Conservation (phyloP, 2,113 vertebrate genomes). For the Nesoenas mayeri region DNA sequence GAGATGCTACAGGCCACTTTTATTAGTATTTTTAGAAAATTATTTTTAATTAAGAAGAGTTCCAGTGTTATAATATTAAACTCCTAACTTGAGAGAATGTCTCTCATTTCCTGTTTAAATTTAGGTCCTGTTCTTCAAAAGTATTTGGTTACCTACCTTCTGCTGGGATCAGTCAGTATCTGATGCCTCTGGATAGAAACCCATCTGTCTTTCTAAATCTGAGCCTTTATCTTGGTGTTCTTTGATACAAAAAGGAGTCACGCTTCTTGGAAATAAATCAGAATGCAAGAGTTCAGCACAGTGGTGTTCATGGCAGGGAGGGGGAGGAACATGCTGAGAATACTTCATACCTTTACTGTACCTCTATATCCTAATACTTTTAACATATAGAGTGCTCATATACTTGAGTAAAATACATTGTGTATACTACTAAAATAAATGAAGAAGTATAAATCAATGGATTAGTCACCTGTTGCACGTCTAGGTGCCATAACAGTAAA, state of each 20-base stretch:
- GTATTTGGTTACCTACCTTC: constrained; percentile 35
- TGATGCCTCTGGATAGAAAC: constrained; percentile 28
- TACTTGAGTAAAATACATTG: neutral
- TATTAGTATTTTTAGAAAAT: too few species aligned
- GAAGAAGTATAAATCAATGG: neutral
- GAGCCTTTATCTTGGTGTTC: constrained; percentile 41
- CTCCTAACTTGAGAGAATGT: neutral
- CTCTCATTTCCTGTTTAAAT: constrained; percentile 45
- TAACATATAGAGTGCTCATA: neutral
- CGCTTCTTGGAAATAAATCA: constrained; percentile 6
- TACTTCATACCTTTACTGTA: neutral
- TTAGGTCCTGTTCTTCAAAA: constrained; percentile 3
- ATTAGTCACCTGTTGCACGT: neutral
- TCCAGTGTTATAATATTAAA: neutral
- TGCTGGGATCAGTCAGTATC: constrained; percentile 51
- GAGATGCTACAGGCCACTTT: neutral
- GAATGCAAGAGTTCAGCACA: neutral
- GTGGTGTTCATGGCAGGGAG: neutral
- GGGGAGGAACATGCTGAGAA: neutral
- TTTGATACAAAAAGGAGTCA: constrained; percentile 28
- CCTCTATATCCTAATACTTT: neutral
- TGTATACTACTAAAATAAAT: neutral
- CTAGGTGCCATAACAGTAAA: neutral
- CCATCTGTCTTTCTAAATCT: constrained; percentile 55
- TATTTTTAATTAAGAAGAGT: neutral